phyloP scores from a whole-genome alignment of 2,888 invertebrate species.

The Deilephila elpenor region DNA sequence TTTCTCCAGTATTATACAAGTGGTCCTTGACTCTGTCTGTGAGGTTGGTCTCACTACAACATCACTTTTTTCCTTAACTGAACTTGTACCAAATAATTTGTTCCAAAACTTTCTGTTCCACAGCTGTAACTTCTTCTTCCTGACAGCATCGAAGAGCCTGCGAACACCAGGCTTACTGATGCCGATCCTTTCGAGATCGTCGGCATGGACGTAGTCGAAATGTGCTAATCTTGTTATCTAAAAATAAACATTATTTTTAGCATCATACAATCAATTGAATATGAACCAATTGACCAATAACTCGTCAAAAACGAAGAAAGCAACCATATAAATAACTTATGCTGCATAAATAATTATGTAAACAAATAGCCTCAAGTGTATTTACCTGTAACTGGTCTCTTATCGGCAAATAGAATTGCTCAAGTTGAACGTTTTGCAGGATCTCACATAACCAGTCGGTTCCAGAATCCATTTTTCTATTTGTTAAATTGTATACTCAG shows the following conservation, averaged over 20 bases:
- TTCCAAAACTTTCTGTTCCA: constrained; percentile 93
- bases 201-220: constrained; percentile 98
- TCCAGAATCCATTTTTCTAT: constrained; percentile 72
- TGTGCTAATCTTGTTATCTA: constrained; percentile 96
- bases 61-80: constrained; percentile 75
- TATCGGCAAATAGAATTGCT: constrained; percentile 95
- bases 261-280: constrained; percentile 7
- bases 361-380: constrained; percentile 35
- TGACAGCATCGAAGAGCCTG: constrained; percentile 95
- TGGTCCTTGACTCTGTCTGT: constrained; percentile 78
- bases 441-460: constrained; percentile 94
- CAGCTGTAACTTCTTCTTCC: constrained; percentile 92
- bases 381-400: constrained; percentile 95
- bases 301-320: too few species aligned
- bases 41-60: constrained; percentile 71
- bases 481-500: constrained; percentile 42
- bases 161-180: constrained; percentile 97
- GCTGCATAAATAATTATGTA: constrained; percentile 10
- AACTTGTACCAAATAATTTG: constrained; percentile 88
- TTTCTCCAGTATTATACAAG: constrained; percentile 93
- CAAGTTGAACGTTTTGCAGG: constrained; percentile 94
- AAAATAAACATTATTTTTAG: constrained; percentile 44
- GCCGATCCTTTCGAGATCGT: constrained; percentile 97
- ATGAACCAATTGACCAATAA: neutral
- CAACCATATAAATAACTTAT: neutral